These are phyloP conservation scores for Sussaba pulchella DNA, from an alignment of 2,888 invertebrate genomes.

Conservation along the genomic window DNA sequence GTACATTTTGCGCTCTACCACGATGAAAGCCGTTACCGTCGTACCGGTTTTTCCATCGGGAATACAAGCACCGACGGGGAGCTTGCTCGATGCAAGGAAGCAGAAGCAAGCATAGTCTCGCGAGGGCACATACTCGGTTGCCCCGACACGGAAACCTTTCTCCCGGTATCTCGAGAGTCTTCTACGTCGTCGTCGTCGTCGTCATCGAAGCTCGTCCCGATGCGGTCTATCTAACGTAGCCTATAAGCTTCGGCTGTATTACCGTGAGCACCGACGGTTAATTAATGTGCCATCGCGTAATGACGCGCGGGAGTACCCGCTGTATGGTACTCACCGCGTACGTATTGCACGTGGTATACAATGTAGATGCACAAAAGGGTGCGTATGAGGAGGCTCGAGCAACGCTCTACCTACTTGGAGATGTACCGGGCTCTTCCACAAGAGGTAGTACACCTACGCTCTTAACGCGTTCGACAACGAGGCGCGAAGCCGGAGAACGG, in stretches of 20 bases:
- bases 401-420: no score
- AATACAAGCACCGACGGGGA: constrained; percentile 40
- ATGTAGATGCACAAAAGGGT: not conserved
- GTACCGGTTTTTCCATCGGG: constrained; percentile 53
- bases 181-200: constrained; percentile 26
- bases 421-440: constrained; percentile 3
- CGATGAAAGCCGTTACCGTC: constrained; percentile 59
- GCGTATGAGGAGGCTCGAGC: not conserved
- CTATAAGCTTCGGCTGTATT: constrained; percentile 13
- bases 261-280: constrained; percentile 63
- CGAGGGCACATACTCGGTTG: constrained; percentile 69
- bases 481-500: constrained; percentile 16
- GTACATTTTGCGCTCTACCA: constrained; percentile 57
- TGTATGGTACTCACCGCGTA: not conserved
- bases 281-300: constrained; percentile 74
- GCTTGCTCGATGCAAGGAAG: constrained; percentile 38
- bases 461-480: constrained; percentile 29
- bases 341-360: not conserved
- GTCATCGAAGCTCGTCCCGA: constrained; percentile 42
- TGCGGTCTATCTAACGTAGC: constrained; percentile 6
- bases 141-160: constrained; percentile 76
- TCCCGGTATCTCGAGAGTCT: constrained; percentile 62
- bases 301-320: constrained; percentile 63
- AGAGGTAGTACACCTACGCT: constrained; percentile 25
- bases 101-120: constrained; percentile 43